phyloP scores from a whole-genome alignment of 2,113 vertebrate genomes.

The Anarrhichthys ocellatus region DNA sequence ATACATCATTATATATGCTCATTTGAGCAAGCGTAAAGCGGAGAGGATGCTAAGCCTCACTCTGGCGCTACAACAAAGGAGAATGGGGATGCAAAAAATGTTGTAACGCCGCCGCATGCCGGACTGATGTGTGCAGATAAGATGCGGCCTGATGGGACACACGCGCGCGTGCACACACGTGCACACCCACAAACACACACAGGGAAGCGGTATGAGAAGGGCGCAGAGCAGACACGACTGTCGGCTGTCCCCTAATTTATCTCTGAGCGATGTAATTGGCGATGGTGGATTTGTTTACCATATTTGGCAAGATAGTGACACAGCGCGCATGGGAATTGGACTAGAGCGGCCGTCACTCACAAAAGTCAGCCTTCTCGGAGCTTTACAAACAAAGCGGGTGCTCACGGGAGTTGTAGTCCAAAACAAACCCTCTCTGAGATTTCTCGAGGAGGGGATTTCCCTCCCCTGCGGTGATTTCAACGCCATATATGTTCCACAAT shows the following conservation, averaged over 20 bases:
- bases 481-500: accelerated
- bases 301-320: constrained; percentile 91
- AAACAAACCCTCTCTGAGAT: constrained; percentile 59
- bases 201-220: background rate
- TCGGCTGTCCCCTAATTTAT: constrained; percentile 59
- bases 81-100: background rate
- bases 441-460: background rate
- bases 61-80: constrained; percentile 1
- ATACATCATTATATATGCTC: background rate
- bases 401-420: constrained; percentile 87
- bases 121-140: constrained; percentile 16
- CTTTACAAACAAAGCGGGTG: constrained; percentile 88
- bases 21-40: background rate
- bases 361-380: constrained; percentile 69
- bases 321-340: constrained; percentile 83
- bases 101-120: constrained; percentile 18
- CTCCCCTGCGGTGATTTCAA: accelerated
- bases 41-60: too few relatives aligned
- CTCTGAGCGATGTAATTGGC: constrained; percentile 84
- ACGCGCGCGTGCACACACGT: background rate
- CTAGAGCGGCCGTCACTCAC: constrained; percentile 82
- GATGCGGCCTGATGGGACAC: constrained; percentile 9
- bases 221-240: constrained; percentile 34
- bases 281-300: constrained; percentile 89
- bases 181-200: too few relatives aligned